Evolutionary conservation across 1,140 invertebrate genomes (phyloP), one percentile per base, ranked within the genome.

Genomic region (Drosophila tristis): DNA sequence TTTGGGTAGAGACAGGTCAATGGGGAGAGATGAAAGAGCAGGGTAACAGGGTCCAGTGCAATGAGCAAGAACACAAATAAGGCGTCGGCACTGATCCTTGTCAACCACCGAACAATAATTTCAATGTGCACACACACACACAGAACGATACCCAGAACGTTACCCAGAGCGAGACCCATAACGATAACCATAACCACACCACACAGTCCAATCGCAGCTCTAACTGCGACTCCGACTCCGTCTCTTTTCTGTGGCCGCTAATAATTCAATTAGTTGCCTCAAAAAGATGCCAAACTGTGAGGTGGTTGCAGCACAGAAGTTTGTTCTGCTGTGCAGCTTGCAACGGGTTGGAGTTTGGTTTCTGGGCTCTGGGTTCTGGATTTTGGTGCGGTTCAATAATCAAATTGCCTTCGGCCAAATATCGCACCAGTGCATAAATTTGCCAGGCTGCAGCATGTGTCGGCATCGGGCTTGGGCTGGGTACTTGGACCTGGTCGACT

Each of bases 11-110:
- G 48, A 49, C 42, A 57, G 64, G 77, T 74, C 50, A 65, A 56
- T 42, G 60, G 57, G 53, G 42, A 42, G 57, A 49, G 39, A 50
- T 57, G 47, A 29, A 25, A 23, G 20, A 43, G 39, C 26, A 29
- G 58, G 74, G 59, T 62, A 44, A 48, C 66, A 13, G 39, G 53
- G 59, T 29, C 74, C 68, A 35, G 59, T 49, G 82, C 84, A 86
- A 82, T 87, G 84, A 79, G 75, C 82, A 55, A 44, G 79, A 87
- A 87, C 84, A 87, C 84, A 87, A 87, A 87, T 87, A 87, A 87
- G 84, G 84, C 84, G 84, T 87, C 84, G 72, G 84, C 84, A 50
- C 84, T 89, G 84, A 87, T 87, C 84, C 84, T 87, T 87, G 84
- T 87, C 84, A 87, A 87, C 82, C 84, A 89, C 84, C 79, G 65